These are phyloP conservation scores for Chiloscyllium punctatum DNA, from an alignment of 2,797 vertebrate genomes.

Conservation along the genomic window DNA sequence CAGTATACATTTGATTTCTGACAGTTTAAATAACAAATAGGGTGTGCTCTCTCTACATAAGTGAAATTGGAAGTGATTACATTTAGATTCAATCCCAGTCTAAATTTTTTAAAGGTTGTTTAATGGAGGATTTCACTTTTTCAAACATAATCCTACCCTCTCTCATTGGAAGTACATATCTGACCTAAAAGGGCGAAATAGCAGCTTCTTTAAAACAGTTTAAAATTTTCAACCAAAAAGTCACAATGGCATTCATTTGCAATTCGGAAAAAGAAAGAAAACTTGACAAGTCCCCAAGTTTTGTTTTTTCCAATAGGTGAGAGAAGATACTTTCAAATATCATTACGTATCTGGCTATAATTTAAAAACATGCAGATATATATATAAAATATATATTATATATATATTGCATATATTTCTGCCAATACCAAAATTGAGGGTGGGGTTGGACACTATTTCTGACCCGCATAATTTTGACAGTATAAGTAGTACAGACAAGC, in stretches of 20 bases:
- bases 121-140: conserved; percentile 31
- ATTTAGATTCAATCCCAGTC: conserved; percentile 11
- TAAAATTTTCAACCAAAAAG: conserved; percentile 6
- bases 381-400: conserved; percentile 14
- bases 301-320: conserved; percentile 29
- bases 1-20: not conserved
- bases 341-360: conserved; percentile 23
- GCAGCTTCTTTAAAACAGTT: conserved; percentile 35
- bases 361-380: conserved; percentile 20
- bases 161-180: conserved; percentile 11
- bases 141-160: conserved; percentile 17
- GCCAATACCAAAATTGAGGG: conserved; percentile 46
- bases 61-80: conserved; percentile 28
- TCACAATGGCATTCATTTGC: conserved; percentile 28
- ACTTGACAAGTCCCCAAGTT: conserved; percentile 9
- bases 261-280: not conserved
- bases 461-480: conserved; percentile 96
- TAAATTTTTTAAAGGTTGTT: conserved; percentile 27
- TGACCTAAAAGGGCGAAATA: conserved; percentile 24
- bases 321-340: conserved; percentile 28
- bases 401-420: conserved; percentile 29
- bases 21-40: not conserved
- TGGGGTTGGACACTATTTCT: conserved; percentile 84
- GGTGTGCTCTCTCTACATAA: not conserved
- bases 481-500: conserved; percentile 92